phyloP scores from a whole-genome alignment of 2,888 invertebrate genomes.

The Endomychus coccineus region DNA sequence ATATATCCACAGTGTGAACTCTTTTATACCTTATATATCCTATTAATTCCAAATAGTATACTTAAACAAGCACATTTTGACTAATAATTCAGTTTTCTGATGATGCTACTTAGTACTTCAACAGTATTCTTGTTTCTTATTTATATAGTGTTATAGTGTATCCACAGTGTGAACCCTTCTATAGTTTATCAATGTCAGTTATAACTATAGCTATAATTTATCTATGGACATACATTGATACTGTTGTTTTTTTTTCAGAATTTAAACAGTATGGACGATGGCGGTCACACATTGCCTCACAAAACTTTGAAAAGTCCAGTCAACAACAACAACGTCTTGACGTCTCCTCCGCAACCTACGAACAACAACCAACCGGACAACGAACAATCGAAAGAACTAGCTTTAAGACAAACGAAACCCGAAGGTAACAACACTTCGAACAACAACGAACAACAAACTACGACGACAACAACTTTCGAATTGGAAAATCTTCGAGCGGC shows the following conservation, averaged over 20 bases:
- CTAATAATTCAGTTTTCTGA: no score
- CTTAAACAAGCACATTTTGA: no score
- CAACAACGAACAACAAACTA: conserved; percentile 3
- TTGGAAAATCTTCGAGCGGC: conserved; percentile 49
- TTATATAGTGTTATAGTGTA: no score
- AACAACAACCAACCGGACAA: conserved; percentile 16
- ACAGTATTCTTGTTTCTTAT: no score
- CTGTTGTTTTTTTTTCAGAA: conserved; percentile 29
- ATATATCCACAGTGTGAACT: no score
- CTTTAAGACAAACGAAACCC: conserved; percentile 9
- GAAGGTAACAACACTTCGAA: conserved; percentile 6
- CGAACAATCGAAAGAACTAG: conserved; percentile 8
- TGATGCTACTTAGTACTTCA: no score
- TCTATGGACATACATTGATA: no score
- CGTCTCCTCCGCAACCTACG: conserved; percentile 16
- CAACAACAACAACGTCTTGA: conserved; percentile 11
- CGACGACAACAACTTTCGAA: conserved; percentile 10
- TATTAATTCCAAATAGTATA: no score
- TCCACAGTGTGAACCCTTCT: no score
- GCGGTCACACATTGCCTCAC: conserved; percentile 3
- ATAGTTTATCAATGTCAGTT: no score
- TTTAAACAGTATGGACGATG: conserved; percentile 26
- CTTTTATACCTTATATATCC: no score
- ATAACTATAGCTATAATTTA: no score
- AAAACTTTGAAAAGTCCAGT: conserved; percentile 6